These are phyloP conservation scores for Raphicerus campestris DNA, from an alignment of 2,113 vertebrate genomes.

Conservation along the genomic window DNA sequence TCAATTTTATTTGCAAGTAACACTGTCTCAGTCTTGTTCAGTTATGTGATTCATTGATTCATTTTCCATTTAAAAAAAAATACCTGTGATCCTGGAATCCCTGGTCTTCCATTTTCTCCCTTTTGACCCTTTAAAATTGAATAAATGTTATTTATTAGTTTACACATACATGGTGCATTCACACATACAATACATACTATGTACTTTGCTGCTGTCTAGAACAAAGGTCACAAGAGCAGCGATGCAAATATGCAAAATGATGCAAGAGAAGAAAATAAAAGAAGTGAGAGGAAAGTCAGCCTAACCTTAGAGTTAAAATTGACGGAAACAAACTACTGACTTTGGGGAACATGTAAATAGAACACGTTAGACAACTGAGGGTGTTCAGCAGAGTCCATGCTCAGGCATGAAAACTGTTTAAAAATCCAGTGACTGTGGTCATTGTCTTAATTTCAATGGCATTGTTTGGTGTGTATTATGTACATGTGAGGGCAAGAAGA, in stretches of 20 bases:
- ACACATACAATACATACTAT: not conserved
- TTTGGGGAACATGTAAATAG: not conserved
- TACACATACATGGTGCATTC: not conserved
- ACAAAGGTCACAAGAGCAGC: not conserved
- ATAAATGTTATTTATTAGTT: constrained; percentile 16
- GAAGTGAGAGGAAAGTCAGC: not conserved
- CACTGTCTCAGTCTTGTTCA: not conserved
- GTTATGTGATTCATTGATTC: not conserved
- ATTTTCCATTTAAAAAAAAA: not conserved
- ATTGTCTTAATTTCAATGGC: not conserved
- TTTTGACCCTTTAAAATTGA: constrained; percentile 80
- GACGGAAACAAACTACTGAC: not conserved
- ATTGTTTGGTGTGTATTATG: not conserved
- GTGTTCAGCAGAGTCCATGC: not conserved
- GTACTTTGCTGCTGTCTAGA: not conserved
- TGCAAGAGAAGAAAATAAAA: not conserved
- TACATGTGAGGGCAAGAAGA: not conserved
- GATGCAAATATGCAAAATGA: not conserved
- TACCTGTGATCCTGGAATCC: constrained; percentile 88
- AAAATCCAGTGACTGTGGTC: not conserved
- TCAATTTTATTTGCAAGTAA: not conserved
- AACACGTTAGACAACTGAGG: not conserved
- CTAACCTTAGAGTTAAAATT: not conserved
- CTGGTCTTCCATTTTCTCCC: constrained; percentile 89
- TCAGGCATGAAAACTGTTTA: not conserved